Evolutionary conservation across 2,113 vertebrate species (phyloP).

Genomic region (Australoheros scitulus): DNA sequence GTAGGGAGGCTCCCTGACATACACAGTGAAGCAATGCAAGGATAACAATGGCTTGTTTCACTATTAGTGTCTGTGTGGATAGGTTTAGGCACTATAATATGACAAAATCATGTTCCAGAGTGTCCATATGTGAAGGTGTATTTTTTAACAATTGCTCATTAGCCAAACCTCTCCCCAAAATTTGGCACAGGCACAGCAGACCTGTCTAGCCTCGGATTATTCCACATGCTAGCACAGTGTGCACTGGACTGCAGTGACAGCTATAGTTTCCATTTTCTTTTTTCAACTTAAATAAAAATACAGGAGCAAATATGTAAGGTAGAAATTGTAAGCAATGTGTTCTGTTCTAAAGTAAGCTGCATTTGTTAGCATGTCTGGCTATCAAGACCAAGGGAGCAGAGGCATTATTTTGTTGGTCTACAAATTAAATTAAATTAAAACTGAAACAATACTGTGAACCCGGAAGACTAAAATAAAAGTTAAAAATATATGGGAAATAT

Average conservation of each 20-base stretch:
- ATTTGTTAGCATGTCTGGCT: neutral
- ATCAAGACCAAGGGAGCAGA: neutral
- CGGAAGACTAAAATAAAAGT: too few species aligned
- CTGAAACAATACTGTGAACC: neutral
- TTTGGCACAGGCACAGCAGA: neutral
- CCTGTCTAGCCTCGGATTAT: neutral
- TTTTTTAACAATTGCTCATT: neutral
- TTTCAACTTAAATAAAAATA: neutral
- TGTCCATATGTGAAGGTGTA: slow-evolving; percentile 1
- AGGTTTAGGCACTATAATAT: neutral
- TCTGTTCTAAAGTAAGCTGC: neutral
- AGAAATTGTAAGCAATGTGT: neutral
- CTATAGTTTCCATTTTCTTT: neutral
- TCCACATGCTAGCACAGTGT: neutral
- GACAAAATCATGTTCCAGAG: neutral
- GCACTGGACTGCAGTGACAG: neutral
- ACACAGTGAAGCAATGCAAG: slow-evolving; percentile 42
- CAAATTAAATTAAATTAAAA: neutral
- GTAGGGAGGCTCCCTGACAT: slow-evolving; percentile 54
- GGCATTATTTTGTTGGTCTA: neutral
- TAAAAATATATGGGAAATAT: neutral
- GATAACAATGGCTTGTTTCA: slow-evolving; percentile 55
- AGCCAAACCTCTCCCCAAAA: neutral
- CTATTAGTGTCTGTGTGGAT: neutral
- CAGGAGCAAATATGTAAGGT: neutral